Percentiles rank a stretch among this genome's conserved stretches.
These are phyloP conservation scores for Sander vitreus DNA, from an alignment of 2,113 vertebrate genomes.

Conservation along the genomic window DNA sequence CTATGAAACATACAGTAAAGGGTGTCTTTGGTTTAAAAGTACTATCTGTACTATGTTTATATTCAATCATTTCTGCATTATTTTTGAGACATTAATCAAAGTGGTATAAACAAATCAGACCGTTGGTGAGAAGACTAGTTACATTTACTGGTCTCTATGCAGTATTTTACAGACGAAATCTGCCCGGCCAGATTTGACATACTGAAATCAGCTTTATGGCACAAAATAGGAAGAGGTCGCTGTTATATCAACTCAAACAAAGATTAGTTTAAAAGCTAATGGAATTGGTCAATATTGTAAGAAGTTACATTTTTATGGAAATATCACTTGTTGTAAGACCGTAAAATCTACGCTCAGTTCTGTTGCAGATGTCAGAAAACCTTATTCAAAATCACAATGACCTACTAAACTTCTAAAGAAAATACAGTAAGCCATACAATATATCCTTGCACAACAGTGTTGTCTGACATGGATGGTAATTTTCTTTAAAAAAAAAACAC, in stretches of 20 bases:
- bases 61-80: neutral
- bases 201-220: neutral
- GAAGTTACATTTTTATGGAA: neutral
- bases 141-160: neutral
- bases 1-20: neutral
- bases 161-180: neutral
- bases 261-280: too few relatives aligned
- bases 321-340: neutral
- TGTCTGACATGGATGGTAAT: neutral
- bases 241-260: too few relatives aligned
- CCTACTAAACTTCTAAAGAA: too few relatives aligned
- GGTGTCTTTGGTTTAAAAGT: neutral
- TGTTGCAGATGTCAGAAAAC: neutral
- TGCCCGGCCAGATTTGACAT: too few relatives aligned
- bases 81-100: neutral
- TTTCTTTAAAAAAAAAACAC: neutral
- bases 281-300: neutral
- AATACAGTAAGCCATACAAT: neutral
- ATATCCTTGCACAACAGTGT: neutral
- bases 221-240: neutral
- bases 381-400: neutral
- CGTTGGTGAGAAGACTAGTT: neutral
- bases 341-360: neutral
- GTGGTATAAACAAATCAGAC: neutral
- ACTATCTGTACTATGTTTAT: neutral